Base-by-base conservation (phyloP, 35 echinoderm and acorn worm genomes). In the Heliocidaris tuberculata region DNA sequence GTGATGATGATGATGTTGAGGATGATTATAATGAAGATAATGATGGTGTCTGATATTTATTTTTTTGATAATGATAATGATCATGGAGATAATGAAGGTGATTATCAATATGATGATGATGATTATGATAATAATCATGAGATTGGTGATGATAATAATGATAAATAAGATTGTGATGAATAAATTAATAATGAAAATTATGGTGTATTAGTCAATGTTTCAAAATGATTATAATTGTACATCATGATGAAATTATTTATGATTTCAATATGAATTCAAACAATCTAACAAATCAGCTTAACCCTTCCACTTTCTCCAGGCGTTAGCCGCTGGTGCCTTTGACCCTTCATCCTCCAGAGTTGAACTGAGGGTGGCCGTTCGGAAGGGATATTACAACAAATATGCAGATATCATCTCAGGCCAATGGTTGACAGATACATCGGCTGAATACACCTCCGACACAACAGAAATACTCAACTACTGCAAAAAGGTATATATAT, bases 311-410 rank as follows among this genome's bases (percentile, higher is more conserved):
- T 93, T 91, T 42, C 21, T 93, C 50, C 24, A 93, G 91, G 91
- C 91, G 11, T 59, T 93, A 31, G 91, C 91, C n/a, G 91, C 91
- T 49, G 91, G 91, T 31, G 47, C 91, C 15, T 93, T 50, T 59
- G 91, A 93, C 17, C 50, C 47, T 0, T 52, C 91, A 27, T 27
- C 47, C 19, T 93, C 91, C 27, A 49, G 91, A 50, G 48, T 93
- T 93, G 91, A 93, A 93, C 50, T 93, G 21, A 49, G 91, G 32
- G 91, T 93, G 16, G 91, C 91, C 48, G 47, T 93, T 31, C 29
- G 47, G 15, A 59, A 93, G 50, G 91, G 91, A 49, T 93, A 59
- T 12, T 93, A 27, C 91, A 93, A 48, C 48, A 93, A 93, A 30
- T 93, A 93, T 48, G 91, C 91, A 59, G 91, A 93, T 31, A 52